phyloP scores from a whole-genome alignment of 1,140 invertebrate genomes.

The Drosophila orosa region DNA sequence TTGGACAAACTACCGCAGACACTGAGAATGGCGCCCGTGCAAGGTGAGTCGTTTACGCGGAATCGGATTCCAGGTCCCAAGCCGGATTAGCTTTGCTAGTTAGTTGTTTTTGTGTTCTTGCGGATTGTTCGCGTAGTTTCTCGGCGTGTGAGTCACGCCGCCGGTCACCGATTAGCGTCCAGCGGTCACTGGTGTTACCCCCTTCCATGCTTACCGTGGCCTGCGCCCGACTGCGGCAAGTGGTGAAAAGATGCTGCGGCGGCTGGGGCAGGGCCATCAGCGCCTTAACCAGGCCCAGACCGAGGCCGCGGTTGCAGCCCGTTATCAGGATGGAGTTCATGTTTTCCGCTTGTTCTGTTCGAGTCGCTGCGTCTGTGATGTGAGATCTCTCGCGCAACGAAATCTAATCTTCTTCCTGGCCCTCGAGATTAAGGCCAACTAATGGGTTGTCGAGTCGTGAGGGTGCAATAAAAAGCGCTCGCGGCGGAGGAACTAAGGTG shows the following conservation, averaged over 20 bases:
- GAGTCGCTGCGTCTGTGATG: slow-evolving; percentile 1
- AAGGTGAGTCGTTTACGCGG: slow-evolving; percentile 61
- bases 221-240: slow-evolving; percentile 88
- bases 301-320: slow-evolving; percentile 94
- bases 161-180: slow-evolving; percentile 18
- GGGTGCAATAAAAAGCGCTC: slow-evolving; percentile 52
- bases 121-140: slow-evolving; percentile 65
- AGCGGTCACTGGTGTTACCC: slow-evolving; percentile 12
- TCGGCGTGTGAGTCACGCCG: slow-evolving; percentile 47
- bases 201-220: slow-evolving; percentile 86
- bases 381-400: slow-evolving; percentile 8
- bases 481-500: slow-evolving; percentile 6
- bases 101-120: slow-evolving; percentile 39
- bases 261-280: slow-evolving; percentile 85
- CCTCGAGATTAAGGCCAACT: slow-evolving; percentile 54
- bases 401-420: slow-evolving; percentile 62
- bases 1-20: slow-evolving; percentile 64
- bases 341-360: slow-evolving; percentile 8
- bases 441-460: slow-evolving; percentile 17
- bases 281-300: slow-evolving; percentile 91
- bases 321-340: slow-evolving; percentile 93
- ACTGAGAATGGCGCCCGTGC: slow-evolving; percentile 73
- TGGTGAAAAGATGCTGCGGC: slow-evolving; percentile 89
- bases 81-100: slow-evolving; percentile 9
- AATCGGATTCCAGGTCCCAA: slow-evolving; percentile 1